Evolutionary conservation across 2,113 vertebrate genomes (phyloP).

Genomic region (Regulus satrapa): DNA sequence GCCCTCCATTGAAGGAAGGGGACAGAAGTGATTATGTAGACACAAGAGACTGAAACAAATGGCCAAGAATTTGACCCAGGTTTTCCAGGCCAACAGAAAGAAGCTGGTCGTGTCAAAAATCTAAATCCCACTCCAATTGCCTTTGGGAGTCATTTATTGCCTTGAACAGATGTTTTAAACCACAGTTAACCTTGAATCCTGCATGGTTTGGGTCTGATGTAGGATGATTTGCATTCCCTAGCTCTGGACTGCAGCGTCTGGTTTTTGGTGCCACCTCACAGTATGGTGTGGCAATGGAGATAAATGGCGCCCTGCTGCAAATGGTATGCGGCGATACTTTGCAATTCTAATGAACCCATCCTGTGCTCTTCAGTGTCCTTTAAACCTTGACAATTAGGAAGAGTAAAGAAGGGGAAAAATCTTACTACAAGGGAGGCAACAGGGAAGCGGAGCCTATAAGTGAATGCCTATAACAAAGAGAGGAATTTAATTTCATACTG

Average conservation of each 20-base stretch:
- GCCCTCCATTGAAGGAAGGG: not conserved
- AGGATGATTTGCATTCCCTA: conserved; percentile 8
- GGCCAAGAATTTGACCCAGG: not conserved
- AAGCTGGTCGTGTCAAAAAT: not conserved
- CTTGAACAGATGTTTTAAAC: not conserved
- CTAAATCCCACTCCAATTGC: not conserved
- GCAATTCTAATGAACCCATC: conserved; percentile 49
- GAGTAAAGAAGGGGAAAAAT: not conserved
- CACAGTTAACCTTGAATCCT: not conserved
- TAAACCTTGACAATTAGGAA: conserved; percentile 10
- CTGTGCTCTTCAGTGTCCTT: conserved; percentile 33
- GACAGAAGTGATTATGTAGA: not conserved
- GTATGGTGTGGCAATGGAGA: conserved; percentile 24
- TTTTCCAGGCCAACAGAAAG: not conserved
- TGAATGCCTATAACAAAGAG: not conserved
- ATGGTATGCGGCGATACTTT: not conserved
- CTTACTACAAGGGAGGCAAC: not conserved
- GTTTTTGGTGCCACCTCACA: conserved; percentile 36
- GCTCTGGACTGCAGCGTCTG: not conserved
- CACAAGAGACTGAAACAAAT: not conserved
- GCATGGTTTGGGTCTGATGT: not conserved
- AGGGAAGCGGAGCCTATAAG: not conserved
- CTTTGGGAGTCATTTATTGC: not conserved
- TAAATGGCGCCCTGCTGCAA: conserved; percentile 10
- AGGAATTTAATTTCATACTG: not conserved